These are phyloP conservation scores for Pseudococcus viburni DNA, from an alignment of 2,888 invertebrate genomes.

Conservation along the genomic window DNA sequence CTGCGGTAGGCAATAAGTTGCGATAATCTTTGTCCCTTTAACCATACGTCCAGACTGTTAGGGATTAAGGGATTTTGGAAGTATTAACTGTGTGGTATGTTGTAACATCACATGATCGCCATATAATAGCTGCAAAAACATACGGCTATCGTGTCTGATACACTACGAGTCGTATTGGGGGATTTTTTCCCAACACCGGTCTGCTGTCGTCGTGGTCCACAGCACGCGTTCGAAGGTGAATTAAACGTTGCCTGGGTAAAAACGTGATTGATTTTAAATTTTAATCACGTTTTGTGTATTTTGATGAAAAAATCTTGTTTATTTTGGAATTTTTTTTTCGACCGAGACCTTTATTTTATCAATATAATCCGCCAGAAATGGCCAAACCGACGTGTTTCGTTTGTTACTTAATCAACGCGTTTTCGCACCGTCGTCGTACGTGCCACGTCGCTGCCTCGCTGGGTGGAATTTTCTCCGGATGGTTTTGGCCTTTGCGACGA, in stretches of 20 bases:
- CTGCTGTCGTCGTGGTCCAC: background rate
- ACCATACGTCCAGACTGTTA: conserved; percentile 37
- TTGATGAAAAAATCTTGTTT: conserved; percentile 57
- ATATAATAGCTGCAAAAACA: conserved; percentile 48
- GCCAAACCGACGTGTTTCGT: conserved; percentile 7
- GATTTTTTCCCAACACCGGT: background rate
- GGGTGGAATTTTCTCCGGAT: background rate
- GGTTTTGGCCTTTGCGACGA: conserved; percentile 7
- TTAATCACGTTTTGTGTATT: conserved; percentile 49
- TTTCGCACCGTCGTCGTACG: conserved; percentile 20
- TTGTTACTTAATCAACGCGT: conserved; percentile 47
- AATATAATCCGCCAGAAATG: conserved; percentile 40
- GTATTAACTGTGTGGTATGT: conserved; percentile 35
- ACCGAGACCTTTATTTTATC: background rate
- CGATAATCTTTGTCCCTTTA: conserved; percentile 45
- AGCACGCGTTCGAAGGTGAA: conserved; percentile 20
- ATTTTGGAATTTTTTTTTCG: conserved; percentile 21
- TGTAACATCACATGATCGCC: conserved; percentile 26
- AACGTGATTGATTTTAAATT: conserved; percentile 55
- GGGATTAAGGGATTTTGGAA: conserved; percentile 44
- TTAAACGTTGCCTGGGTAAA: conserved; percentile 25
- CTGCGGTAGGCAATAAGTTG: background rate
- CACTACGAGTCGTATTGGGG: background rate
- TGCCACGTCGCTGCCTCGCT: background rate
- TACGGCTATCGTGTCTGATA: background rate